These are phyloP conservation scores for Drosophila aldrichi DNA, from an alignment of 2,888 invertebrate genomes.

Conservation along the genomic window DNA sequence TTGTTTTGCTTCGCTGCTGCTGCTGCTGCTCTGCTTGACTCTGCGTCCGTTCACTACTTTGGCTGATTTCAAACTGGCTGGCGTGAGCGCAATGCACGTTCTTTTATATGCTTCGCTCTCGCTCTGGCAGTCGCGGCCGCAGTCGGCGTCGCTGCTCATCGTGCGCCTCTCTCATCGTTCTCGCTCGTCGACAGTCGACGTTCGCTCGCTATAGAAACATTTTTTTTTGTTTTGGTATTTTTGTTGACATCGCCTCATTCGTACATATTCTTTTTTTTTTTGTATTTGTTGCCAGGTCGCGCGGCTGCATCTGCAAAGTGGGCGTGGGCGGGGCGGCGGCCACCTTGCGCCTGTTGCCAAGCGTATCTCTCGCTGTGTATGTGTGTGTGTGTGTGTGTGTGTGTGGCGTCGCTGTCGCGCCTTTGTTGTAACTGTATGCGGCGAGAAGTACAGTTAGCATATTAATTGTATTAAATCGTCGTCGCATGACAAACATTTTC, in stretches of 20 bases:
- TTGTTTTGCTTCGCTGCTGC: constrained; percentile 47
- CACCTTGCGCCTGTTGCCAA: constrained; percentile 76
- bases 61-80: constrained; percentile 60
- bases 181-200: constrained; percentile 25
- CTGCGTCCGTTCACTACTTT: constrained; percentile 43
- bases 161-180: constrained; percentile 4
- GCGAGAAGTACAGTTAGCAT: constrained; percentile 79
- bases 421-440: constrained; percentile 71
- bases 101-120: constrained; percentile 66
- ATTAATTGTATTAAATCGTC: constrained; percentile 80
- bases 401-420: constrained; percentile 43
- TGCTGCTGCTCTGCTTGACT: constrained; percentile 21
- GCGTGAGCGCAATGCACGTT: constrained; percentile 35
- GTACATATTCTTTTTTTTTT: constrained; percentile 43
- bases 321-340: constrained; percentile 34
- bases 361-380: constrained; percentile 12
- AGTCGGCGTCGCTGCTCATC: background rate
- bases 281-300: constrained; percentile 32
- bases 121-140: constrained; percentile 38
- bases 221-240: constrained; percentile 81
- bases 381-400: constrained; percentile 7
- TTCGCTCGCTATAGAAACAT: constrained; percentile 10
- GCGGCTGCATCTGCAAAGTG: constrained; percentile 24
- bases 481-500: constrained; percentile 58
- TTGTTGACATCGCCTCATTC: constrained; percentile 85